Conservation (phyloP, 2,888 invertebrate species). For the Trachelus troglodyta region DNA sequence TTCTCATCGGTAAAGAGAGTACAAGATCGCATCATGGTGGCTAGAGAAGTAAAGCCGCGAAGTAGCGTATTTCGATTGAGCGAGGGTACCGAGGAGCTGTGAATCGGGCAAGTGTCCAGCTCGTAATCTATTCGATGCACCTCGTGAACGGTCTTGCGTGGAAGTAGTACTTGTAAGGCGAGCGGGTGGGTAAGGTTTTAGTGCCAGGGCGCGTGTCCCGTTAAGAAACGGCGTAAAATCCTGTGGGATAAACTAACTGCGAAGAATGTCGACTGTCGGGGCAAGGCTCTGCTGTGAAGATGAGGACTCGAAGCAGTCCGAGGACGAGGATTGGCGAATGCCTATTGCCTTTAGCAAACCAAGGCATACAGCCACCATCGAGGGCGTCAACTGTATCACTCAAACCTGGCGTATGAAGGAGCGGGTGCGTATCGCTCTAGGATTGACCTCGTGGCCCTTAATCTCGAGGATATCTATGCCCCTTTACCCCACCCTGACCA, state of each 20-base stretch:
- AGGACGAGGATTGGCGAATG: constrained; percentile 75
- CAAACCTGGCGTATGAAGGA: constrained; percentile 95
- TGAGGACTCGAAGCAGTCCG: constrained; percentile 37
- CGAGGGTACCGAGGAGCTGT: neutral
- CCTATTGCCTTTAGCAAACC: constrained; percentile 80
- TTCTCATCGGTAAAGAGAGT: neutral
- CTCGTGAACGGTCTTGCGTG: neutral
- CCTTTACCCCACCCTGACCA: neutral
- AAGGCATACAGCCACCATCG: constrained; percentile 79
- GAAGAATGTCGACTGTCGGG: constrained; percentile 45
- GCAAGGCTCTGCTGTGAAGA: constrained; percentile 36
- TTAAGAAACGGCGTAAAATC: neutral
- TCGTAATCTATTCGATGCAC: neutral
- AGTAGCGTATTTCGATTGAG: constrained; percentile 21
- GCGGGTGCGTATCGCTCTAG: constrained; percentile 71
- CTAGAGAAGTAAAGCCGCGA: constrained; percentile 37
- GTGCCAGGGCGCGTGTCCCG: neutral
- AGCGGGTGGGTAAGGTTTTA: neutral
- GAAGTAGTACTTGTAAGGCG: neutral
- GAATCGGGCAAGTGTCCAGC: neutral
- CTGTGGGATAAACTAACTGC: neutral
- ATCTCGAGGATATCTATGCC: constrained; percentile 12
- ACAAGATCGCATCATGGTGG: constrained; percentile 37
- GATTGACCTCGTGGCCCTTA: constrained; percentile 3
- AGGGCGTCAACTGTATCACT: constrained; percentile 74